These are phyloP conservation scores for Argynnis bischoffii DNA, from an alignment of 2,888 invertebrate species.

Conservation along the genomic window DNA sequence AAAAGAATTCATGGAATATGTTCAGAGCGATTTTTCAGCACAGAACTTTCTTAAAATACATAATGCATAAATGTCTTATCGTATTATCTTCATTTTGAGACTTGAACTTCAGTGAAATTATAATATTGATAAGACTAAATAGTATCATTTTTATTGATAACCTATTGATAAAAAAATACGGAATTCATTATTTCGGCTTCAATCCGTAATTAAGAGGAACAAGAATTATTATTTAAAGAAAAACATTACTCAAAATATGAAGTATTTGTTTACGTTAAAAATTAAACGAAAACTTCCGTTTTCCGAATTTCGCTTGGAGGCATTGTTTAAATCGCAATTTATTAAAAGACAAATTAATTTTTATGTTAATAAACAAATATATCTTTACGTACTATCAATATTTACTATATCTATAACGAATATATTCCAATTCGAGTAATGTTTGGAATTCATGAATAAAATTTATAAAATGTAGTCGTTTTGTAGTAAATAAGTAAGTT, in stretches of 20 bases:
- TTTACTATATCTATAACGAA: slow-evolving; percentile 5
- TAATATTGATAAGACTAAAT: no score
- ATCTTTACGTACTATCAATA: slow-evolving; percentile 14
- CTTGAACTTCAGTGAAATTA: background rate
- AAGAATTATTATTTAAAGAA: background rate
- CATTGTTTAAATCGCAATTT: slow-evolving; percentile 12
- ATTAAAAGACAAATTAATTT: slow-evolving; percentile 15
- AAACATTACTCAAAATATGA: slow-evolving; percentile 2
- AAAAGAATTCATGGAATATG: slow-evolving; percentile 39
- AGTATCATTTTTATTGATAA: no score
- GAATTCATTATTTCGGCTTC: background rate
- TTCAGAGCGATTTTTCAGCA: slow-evolving; percentile 34
- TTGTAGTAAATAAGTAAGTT: slow-evolving; percentile 18
- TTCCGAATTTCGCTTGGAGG: background rate
- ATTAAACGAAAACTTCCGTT: background rate
- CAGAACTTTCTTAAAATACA: slow-evolving; percentile 29
- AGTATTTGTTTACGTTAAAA: slow-evolving; percentile 1
- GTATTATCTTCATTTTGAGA: slow-evolving; percentile 13
- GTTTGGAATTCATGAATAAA: slow-evolving; percentile 16
- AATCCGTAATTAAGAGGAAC: background rate
- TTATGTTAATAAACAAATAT: slow-evolving; percentile 13
- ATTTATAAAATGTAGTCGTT: slow-evolving; percentile 16
- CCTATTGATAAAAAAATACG: no score
- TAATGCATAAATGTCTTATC: slow-evolving; percentile 29
- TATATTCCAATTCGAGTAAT: slow-evolving; percentile 12